These are phyloP conservation scores for Teleiodes luculella DNA, from an alignment of 2,888 invertebrate genomes.

Conservation along the genomic window DNA sequence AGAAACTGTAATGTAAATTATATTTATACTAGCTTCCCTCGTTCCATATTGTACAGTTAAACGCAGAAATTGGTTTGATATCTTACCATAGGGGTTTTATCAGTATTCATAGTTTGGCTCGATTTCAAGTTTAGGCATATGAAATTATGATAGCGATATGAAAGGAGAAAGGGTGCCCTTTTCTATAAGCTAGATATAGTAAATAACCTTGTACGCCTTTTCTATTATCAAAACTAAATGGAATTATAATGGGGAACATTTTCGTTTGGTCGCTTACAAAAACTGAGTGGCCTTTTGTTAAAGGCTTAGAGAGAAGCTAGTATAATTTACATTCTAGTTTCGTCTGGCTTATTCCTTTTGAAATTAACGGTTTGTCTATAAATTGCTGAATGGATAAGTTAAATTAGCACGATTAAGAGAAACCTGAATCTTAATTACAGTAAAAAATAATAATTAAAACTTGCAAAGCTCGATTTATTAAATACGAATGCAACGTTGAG, in stretches of 20 bases:
- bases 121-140: slow-evolving; percentile 1
- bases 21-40: neutral
- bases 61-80: slow-evolving; percentile 1
- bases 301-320: too few relatives aligned
- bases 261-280: too few relatives aligned
- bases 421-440: too few relatives aligned
- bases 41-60: neutral
- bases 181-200: neutral
- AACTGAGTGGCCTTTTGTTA: neutral
- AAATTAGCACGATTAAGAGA: too few relatives aligned
- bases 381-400: too few relatives aligned
- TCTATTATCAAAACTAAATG: neutral
- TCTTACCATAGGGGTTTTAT: slow-evolving; percentile 10
- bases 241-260: neutral
- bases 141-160: slow-evolving; percentile 3
- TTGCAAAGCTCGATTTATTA: too few relatives aligned
- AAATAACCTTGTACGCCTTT: neutral
- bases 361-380: too few relatives aligned
- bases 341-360: too few relatives aligned
- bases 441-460: too few relatives aligned
- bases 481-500: too few relatives aligned
- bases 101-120: slow-evolving; percentile 9
- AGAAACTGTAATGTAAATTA: neutral
- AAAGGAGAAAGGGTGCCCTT: neutral
- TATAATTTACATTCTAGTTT: too few relatives aligned